A percentile compares a stretch with the other conserved stretches of the same genome.
Conservation (phyloP, 2,797 vertebrate genomes). For the Danio choprae region DNA sequence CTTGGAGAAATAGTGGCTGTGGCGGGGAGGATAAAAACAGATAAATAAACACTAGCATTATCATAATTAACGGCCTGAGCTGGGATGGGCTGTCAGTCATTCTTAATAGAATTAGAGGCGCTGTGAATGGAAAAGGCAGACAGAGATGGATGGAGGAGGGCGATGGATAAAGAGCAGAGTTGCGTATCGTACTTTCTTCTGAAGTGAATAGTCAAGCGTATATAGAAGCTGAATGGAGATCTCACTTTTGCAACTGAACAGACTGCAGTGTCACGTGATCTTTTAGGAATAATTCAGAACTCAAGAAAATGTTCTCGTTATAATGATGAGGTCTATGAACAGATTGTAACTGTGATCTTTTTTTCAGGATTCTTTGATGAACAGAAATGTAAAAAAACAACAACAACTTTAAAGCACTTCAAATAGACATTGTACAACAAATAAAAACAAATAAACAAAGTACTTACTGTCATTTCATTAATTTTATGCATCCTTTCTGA, state of each 20-base stretch:
- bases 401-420: neutral
- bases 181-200: neutral
- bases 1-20: neutral
- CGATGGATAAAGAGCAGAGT: neutral
- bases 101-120: constrained; percentile 50
- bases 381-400: neutral
- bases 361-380: too few relatives aligned
- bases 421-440: neutral
- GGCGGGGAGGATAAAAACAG: neutral
- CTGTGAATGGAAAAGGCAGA: constrained; percentile 29
- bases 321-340: too few relatives aligned
- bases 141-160: constrained; percentile 18
- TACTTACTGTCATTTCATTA: neutral
- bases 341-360: too few relatives aligned
- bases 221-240: too few relatives aligned
- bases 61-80: constrained; percentile 15
- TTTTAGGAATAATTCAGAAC: neutral
- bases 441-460: neutral
- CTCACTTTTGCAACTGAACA: too few relatives aligned
- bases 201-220: constrained; percentile 5
- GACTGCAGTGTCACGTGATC: neutral
- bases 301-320: too few relatives aligned
- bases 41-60: constrained; percentile 33
- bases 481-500: neutral
- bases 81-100: constrained; percentile 45